Evolutionary conservation across 2,113 vertebrate species (phyloP).

Genomic region (Forbesichthys agassizii): DNA sequence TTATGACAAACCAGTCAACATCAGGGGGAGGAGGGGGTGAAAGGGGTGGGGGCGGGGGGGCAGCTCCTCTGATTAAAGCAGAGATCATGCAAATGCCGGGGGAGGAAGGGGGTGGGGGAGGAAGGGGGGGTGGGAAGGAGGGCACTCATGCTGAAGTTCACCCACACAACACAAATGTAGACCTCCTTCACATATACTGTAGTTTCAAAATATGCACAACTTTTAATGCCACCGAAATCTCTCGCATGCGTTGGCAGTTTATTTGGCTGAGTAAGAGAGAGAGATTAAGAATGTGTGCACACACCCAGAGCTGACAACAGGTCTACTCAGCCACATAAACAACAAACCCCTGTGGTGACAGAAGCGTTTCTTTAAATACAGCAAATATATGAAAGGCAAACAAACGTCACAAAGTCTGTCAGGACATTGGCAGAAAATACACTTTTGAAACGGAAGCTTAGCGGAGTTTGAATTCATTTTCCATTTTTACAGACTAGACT

Average conservation of each 20-base stretch:
- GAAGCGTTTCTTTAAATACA: too few relatives aligned
- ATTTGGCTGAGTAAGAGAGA: too few relatives aligned
- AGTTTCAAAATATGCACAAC: background rate
- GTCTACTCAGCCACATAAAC: too few relatives aligned
- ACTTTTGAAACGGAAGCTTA: background rate
- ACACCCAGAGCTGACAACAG: too few relatives aligned
- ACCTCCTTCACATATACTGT: too few relatives aligned
- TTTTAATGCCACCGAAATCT: too few relatives aligned
- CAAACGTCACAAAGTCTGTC: background rate
- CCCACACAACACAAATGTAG: constrained; percentile 9
- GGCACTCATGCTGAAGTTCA: constrained; percentile 16
- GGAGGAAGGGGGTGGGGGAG: constrained; percentile 10
- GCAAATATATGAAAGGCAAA: background rate
- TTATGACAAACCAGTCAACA: constrained; percentile 10
- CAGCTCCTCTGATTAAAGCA: constrained; percentile 32
- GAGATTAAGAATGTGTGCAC: too few relatives aligned
- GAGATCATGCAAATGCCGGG: constrained; percentile 56
- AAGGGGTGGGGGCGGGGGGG: background rate
- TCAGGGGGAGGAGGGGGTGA: constrained; percentile 35
- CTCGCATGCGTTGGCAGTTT: too few relatives aligned
- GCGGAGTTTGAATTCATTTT: background rate
- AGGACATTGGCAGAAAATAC: background rate
- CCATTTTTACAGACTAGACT: too few relatives aligned
- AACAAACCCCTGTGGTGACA: too few relatives aligned
- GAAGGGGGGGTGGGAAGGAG: background rate